Evolutionary conservation across 2,113 vertebrate genomes (phyloP).

Genomic region (Oncorhynchus keta): DNA sequence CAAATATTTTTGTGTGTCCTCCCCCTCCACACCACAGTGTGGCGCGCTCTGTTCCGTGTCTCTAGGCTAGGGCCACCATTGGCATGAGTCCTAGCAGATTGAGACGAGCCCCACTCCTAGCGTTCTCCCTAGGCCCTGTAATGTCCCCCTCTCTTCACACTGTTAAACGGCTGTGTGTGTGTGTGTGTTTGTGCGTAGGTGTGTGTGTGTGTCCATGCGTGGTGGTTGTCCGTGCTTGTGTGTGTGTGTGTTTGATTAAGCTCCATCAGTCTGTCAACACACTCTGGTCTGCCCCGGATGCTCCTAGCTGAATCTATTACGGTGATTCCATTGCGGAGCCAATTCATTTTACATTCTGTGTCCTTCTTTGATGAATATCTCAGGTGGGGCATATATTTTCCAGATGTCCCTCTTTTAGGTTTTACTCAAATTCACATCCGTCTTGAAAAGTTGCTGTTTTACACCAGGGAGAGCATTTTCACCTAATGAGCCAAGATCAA

Average conservation of each 20-base stretch:
- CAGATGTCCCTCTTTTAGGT: conserved; percentile 58
- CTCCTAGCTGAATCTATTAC: conserved; percentile 65
- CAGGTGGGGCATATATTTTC: conserved; percentile 64
- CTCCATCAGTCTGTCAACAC: conserved; percentile 41
- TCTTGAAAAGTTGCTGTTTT: conserved; percentile 66
- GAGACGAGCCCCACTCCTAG: conserved; percentile 43
- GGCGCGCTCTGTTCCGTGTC: conserved; percentile 58
- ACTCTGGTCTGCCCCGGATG: conserved; percentile 50
- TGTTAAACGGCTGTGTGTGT: conserved; percentile 47
- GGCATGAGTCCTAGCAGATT: conserved; percentile 41
- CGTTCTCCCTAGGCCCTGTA: conserved; percentile 23
- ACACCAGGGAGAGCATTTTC: conserved; percentile 67
- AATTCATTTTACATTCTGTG: conserved; percentile 72
- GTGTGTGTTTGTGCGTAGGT: conserved; percentile 13
- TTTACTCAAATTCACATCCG: conserved; percentile 50
- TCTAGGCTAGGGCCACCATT: background rate
- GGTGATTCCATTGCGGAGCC: conserved; percentile 59
- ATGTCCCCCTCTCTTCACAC: conserved; percentile 50
- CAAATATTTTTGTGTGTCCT: background rate
- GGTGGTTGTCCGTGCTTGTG: too few relatives aligned
- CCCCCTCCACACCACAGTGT: conserved; percentile 76
- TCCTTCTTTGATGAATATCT: conserved; percentile 70
- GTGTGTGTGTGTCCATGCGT: conserved; percentile 3
- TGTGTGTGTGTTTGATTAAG: conserved; percentile 58
- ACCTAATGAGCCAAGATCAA: conserved; percentile 77